Evolutionary conservation across 2,888 invertebrate genomes (phyloP).

Genomic region (Erebia aethiops): DNA sequence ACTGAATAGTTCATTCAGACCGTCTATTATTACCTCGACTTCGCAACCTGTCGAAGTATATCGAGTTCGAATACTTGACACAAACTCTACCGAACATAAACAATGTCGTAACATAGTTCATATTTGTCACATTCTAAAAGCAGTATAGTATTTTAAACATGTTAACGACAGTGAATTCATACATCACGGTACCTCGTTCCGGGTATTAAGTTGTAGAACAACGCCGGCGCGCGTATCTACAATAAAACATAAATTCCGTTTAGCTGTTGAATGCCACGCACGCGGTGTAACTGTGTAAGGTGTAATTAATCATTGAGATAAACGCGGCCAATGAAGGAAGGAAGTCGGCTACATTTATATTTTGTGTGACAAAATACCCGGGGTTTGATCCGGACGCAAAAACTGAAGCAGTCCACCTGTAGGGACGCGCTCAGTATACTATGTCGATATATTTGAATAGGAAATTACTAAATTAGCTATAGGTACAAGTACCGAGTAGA

Average conservation of each 20-base stretch:
- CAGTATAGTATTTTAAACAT: not conserved
- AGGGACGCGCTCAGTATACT: slow-evolving; percentile 47
- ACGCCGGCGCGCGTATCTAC: slow-evolving; percentile 11
- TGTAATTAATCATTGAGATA: slow-evolving; percentile 80
- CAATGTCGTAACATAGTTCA: slow-evolving; percentile 1
- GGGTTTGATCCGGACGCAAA: slow-evolving; percentile 81
- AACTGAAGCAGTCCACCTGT: slow-evolving; percentile 69
- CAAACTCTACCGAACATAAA: not conserved
- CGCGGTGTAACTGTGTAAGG: slow-evolving; percentile 55
- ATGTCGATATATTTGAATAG: slow-evolving; percentile 3
- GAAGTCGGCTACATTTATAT: slow-evolving; percentile 81
- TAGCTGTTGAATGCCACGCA: slow-evolving; percentile 56
- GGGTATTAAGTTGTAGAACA: slow-evolving; percentile 26
- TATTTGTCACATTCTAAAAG: slow-evolving; percentile 9
- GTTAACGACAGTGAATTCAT: slow-evolving; percentile 6
- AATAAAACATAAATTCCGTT: slow-evolving; percentile 40
- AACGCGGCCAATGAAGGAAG: slow-evolving; percentile 80
- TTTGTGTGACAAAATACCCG: slow-evolving; percentile 83
- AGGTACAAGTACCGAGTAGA: too few relatives aligned
- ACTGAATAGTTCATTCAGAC: too few relatives aligned
- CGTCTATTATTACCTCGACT: too few relatives aligned
- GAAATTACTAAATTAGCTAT: too few relatives aligned
- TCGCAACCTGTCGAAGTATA: too few relatives aligned
- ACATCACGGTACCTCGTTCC: not conserved
- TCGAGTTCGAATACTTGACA: not conserved